Evolutionary conservation across 92 coral and sea anemone species (phyloP).

Genomic region (Hydrozoanthus gracilis): DNA sequence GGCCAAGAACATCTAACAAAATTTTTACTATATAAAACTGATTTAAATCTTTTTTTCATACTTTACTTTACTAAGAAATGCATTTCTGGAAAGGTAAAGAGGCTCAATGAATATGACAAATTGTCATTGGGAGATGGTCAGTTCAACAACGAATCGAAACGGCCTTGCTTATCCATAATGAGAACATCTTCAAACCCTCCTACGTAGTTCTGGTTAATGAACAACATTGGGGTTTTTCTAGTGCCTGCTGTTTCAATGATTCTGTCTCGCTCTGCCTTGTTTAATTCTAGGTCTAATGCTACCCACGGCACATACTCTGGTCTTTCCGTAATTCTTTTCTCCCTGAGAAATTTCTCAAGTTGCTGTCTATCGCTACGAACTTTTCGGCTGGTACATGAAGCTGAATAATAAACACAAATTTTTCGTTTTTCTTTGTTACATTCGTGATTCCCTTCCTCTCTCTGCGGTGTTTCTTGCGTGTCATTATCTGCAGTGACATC

Average conservation of each 20-base stretch:
- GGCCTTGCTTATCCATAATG: conserved; percentile 85
- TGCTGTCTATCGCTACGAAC: conserved; percentile 78
- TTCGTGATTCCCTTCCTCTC: conserved; percentile 31
- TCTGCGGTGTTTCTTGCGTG: conserved; percentile 25
- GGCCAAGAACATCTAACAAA: no score
- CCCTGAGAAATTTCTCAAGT: conserved; percentile 75
- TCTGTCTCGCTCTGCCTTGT: conserved; percentile 77
- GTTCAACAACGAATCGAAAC: conserved; percentile 71
- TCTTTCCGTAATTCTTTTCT: conserved; percentile 72
- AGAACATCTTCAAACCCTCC: conserved; percentile 89
- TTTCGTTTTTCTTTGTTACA: conserved; percentile 72
- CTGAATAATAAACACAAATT: conserved; percentile 88
- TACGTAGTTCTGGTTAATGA: conserved; percentile 79
- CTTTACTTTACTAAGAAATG: neutral
- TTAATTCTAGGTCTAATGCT: conserved; percentile 86
- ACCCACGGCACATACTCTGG: conserved; percentile 81
- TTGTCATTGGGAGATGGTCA: conserved; percentile 23
- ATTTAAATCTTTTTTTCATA: neutral
- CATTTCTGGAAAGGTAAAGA: neutral
- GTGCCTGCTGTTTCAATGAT: conserved; percentile 89
- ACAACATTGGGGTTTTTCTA: conserved; percentile 88
- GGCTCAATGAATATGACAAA: neutral
- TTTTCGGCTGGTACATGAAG: conserved; percentile 82
- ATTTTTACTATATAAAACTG: neutral
- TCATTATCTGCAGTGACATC: conserved; percentile 63